Percentiles rank a stretch among this genome's conserved stretches.
phyloP scores from a whole-genome alignment of 2,888 invertebrate species.

The Caenorhabditis drosophilae region DNA sequence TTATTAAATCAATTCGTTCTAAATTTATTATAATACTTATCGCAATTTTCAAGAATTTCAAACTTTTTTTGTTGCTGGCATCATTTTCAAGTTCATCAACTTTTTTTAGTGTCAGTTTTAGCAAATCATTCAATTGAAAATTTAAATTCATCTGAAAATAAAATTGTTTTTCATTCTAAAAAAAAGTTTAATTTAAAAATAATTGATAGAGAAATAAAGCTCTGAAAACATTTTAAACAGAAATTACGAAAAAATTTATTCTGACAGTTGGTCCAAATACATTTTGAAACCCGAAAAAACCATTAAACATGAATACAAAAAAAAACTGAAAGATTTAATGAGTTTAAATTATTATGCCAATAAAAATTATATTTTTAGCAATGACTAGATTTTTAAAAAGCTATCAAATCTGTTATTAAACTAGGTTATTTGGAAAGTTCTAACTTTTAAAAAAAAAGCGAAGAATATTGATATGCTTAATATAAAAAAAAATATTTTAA shows the following conservation, averaged over 20 bases:
- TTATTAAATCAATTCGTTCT: constrained; percentile 16
- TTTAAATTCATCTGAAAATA: constrained; percentile 16
- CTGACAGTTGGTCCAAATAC: too few relatives aligned
- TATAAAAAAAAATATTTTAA: too few relatives aligned
- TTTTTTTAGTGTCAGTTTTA: constrained; percentile 14
- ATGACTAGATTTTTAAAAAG: too few relatives aligned
- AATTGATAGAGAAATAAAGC: too few relatives aligned
- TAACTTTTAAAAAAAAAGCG: too few relatives aligned
- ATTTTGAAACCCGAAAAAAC: too few relatives aligned
- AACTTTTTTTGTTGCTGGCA: constrained; percentile 2
- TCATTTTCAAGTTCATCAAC: constrained; percentile 12
- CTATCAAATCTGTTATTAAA: too few relatives aligned
- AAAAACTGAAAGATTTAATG: neutral
- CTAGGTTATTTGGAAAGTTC: too few relatives aligned
- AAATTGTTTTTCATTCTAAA: neutral
- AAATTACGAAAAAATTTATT: constrained; percentile 1
- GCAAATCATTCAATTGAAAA: constrained; percentile 19
- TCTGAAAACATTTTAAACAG: neutral
- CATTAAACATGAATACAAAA: neutral
- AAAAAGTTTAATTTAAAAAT: constrained; percentile 3
- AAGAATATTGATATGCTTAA: too few relatives aligned
- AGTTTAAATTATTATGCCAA: too few relatives aligned
- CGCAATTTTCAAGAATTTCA: neutral
- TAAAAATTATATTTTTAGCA: too few relatives aligned
- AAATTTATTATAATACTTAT: neutral